phyloP scores from a whole-genome alignment of 2,888 invertebrate species.

The Dynastes grantii region DNA sequence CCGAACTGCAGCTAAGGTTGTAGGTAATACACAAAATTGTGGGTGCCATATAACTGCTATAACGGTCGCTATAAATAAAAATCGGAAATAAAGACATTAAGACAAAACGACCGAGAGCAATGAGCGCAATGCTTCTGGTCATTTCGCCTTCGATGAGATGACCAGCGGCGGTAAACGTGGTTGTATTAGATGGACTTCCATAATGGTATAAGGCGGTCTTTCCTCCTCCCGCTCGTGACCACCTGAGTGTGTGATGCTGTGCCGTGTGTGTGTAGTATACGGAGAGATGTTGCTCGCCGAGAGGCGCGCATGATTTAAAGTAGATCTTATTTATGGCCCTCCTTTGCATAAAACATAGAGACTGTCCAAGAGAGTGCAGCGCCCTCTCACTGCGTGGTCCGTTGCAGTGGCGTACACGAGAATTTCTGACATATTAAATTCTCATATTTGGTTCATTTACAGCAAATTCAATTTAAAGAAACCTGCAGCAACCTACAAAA shows the following conservation, averaged over 20 bases:
- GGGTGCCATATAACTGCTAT: slow-evolving; percentile 54
- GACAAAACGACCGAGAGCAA: slow-evolving; percentile 64
- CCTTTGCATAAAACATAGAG: slow-evolving; percentile 70
- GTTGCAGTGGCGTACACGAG: slow-evolving; percentile 61
- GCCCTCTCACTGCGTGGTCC: slow-evolving; percentile 61
- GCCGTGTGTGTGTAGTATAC: slow-evolving; percentile 54
- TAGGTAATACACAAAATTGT: slow-evolving; percentile 30
- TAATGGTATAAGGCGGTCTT: slow-evolving; percentile 59
- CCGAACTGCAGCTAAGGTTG: not conserved
- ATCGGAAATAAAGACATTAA: slow-evolving; percentile 69
- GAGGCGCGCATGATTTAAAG: slow-evolving; percentile 69
- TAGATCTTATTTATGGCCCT: slow-evolving; percentile 68
- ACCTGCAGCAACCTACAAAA: too few relatives aligned
- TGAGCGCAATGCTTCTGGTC: slow-evolving; percentile 63
- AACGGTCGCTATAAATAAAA: slow-evolving; percentile 67
- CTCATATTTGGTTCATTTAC: not conserved
- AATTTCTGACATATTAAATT: not conserved
- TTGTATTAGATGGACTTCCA: slow-evolving; percentile 59
- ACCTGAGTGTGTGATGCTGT: slow-evolving; percentile 67
- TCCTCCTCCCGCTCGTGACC: slow-evolving; percentile 61
- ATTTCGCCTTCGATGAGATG: slow-evolving; percentile 19
- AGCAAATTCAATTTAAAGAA: too few relatives aligned
- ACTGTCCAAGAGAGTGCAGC: slow-evolving; percentile 67
- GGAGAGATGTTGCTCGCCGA: slow-evolving; percentile 65
- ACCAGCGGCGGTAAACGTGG: slow-evolving; percentile 52